These are phyloP conservation scores for Myioborus melanocephalus DNA, from an alignment of 2,797 vertebrate genomes.

Conservation along the genomic window DNA sequence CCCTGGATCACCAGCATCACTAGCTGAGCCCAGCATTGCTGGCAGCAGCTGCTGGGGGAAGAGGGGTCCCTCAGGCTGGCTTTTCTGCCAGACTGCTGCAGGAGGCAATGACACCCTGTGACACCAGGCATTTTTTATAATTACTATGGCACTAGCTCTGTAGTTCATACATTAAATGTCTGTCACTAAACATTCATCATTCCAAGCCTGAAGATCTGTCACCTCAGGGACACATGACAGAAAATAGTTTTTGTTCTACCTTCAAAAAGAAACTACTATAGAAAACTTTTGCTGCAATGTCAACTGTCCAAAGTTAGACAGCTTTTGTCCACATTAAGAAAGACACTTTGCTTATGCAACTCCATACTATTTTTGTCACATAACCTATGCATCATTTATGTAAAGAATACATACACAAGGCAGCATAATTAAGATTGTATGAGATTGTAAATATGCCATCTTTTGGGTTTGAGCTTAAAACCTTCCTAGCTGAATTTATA, in stretches of 20 bases:
- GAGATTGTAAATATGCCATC: not conserved
- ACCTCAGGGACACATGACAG: not conserved
- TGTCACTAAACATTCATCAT: not conserved
- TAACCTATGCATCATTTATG: constrained; percentile 32
- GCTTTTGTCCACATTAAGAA: not conserved
- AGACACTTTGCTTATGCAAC: not conserved
- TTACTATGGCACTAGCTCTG: not conserved
- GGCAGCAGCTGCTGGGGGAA: not conserved
- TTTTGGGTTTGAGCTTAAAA: not conserved
- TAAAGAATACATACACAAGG: not conserved
- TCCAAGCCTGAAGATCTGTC: not conserved
- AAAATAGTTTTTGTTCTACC: not conserved
- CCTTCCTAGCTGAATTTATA: not conserved
- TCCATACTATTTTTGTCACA: not conserved
- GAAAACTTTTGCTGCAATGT: not conserved
- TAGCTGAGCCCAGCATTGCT: not conserved
- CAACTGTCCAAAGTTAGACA: not conserved
- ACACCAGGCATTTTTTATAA: not conserved
- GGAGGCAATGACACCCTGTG: not conserved
- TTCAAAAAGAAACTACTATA: not conserved
- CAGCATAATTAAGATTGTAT: constrained; percentile 19
- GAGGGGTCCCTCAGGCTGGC: not conserved
- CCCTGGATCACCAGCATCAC: not conserved
- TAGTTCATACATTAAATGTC: not conserved
- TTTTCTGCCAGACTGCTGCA: not conserved